A percentile compares a stretch with the other conserved stretches of the same genome.
These are phyloP conservation scores for Papilio xuthus DNA, from an alignment of 1,140 invertebrate species.

Conservation along the genomic window DNA sequence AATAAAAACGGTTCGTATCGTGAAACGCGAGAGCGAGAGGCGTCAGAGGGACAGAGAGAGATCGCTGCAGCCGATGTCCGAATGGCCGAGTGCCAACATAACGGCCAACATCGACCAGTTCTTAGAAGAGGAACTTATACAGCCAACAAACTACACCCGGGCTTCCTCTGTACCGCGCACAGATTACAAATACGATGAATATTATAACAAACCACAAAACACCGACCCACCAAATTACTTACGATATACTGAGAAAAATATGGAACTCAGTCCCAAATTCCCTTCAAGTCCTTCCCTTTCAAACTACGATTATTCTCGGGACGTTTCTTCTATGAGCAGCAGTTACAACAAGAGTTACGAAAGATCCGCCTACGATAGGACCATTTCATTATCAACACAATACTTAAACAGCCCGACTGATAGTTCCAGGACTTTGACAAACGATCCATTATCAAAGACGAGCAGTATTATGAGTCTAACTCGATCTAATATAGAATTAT, in stretches of 20 bases:
- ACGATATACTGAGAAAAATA: constrained; percentile 59
- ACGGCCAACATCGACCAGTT: constrained; percentile 81
- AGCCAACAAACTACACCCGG: constrained; percentile 67
- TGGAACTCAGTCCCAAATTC: constrained; percentile 75
- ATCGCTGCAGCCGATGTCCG: constrained; percentile 76
- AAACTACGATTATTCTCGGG: constrained; percentile 72
- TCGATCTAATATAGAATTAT: constrained; percentile 73
- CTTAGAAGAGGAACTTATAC: constrained; percentile 80
- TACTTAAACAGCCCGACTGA: constrained; percentile 75
- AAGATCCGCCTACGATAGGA: constrained; percentile 64
- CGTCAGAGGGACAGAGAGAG: constrained; percentile 88
- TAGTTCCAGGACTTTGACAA: constrained; percentile 73
- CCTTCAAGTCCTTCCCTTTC: constrained; percentile 76
- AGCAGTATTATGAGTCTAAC: constrained; percentile 73
- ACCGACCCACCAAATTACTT: constrained; percentile 56
- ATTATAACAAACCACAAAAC: constrained; percentile 59
- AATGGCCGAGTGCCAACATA: constrained; percentile 69
- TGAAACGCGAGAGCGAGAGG: constrained; percentile 94
- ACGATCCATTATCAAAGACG: constrained; percentile 74
- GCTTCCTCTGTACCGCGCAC: constrained; percentile 71
- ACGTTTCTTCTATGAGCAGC: constrained; percentile 70
- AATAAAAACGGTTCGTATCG: constrained; percentile 96
- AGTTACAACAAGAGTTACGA: constrained; percentile 74
- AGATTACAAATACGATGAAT: constrained; percentile 70
- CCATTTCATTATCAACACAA: constrained; percentile 67